Base-by-base conservation (phyloP, 2,797 vertebrate species). In the Anabas testudineus region DNA sequence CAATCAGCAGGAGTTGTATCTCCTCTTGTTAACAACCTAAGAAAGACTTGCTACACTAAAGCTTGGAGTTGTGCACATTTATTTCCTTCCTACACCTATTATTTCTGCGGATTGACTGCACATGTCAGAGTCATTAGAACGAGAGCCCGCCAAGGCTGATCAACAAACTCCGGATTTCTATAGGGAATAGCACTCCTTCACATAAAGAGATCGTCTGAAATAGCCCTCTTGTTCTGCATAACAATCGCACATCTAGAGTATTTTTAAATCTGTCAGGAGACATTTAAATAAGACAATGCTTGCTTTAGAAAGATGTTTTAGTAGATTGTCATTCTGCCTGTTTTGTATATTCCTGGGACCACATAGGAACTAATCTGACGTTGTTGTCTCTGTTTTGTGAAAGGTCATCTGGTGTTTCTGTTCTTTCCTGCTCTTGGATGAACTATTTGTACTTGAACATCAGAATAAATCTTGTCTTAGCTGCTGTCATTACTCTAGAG, bases 401-500 rank as follows among this genome's bases (percentile, higher is more conserved):
- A 69, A 76, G 71, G 74, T 81, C 80, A 60, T 66, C 71, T 76
- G 37, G 49, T 41, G 15, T 68, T 63, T 60, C 49, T 59, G 56
- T 70, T 73, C 76, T 64, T 30, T 16, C 32, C n/a, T 66, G 26
- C 64, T 66, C 72, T 74, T 46, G 16, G 41, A n/a, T 58, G 43
- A 71, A 82, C 32, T 65, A 58, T 71, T 73, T 76, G 72, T 73
- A 76, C 80, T 79, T 87, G 75, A 78, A 69, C 70, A 71, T 79
- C 63, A 51, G 55, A 80, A 86, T 78, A 79, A 83, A 80, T 79
- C 45, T 21, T 54, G 67, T 77, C 71, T 75, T 91, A 92, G 91
- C 62, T 57, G 75, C 84, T 87, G 85, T 87, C 92, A 82, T 86
- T 91, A 60, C 71, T 74, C 80, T 63, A 18, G 56, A 83, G 64